phyloP scores from a whole-genome alignment of 2,113 vertebrate genomes.

The Dipodomys spectabilis region DNA sequence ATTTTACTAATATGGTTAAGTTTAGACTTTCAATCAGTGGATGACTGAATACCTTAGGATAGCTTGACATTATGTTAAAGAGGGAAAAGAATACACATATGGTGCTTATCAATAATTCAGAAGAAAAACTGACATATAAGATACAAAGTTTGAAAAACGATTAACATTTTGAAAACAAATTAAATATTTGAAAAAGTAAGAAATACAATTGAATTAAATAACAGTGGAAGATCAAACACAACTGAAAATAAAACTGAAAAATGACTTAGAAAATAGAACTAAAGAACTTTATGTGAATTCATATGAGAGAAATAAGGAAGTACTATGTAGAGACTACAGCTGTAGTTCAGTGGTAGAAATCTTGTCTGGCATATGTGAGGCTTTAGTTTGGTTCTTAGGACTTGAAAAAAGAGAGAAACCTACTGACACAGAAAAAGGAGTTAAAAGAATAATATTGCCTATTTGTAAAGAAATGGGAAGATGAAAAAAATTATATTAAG shows the following conservation, averaged over 20 bases:
- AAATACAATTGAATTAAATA: not conserved
- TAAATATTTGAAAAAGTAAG: constrained; percentile 21
- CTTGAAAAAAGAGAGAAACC: no score
- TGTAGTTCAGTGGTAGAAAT: no score
- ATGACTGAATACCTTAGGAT: not conserved
- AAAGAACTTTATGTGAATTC: no score
- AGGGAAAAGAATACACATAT: not conserved
- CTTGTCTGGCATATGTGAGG: no score
- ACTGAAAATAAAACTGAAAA: not conserved
- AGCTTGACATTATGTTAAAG: not conserved
- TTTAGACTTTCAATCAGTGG: not conserved
- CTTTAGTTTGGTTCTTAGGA: no score
- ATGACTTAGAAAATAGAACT: not conserved
- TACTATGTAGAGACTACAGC: no score
- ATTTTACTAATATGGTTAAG: not conserved
- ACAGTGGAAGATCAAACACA: not conserved
- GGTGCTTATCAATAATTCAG: not conserved
- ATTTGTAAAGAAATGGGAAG: no score
- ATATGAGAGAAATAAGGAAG: no score
- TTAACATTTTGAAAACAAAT: constrained; percentile 8
- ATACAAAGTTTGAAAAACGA: not conserved
- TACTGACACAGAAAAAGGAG: no score
- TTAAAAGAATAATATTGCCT: no score
- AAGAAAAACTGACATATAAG: constrained; percentile 9
- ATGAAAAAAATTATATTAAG: no score